These are phyloP conservation scores for Cotesia typhae DNA, from an alignment of 1,140 invertebrate genomes.

Conservation along the genomic window DNA sequence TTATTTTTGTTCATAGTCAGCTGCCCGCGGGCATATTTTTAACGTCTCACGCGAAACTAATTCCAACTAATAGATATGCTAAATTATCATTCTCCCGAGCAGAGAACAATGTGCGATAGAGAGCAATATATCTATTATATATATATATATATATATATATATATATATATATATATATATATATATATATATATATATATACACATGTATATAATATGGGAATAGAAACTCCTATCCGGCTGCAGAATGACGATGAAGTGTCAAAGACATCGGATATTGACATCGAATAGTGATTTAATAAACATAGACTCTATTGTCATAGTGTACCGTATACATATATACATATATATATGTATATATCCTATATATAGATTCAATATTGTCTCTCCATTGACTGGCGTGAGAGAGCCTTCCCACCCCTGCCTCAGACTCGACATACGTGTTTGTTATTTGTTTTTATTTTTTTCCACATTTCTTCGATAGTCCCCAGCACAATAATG, in stretches of 20 bases:
- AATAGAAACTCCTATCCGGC: background rate
- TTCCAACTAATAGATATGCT: background rate
- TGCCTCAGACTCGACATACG: no score
- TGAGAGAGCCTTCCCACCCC: background rate
- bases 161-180: no score
- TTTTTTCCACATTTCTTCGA: background rate
- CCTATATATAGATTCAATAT: slow-evolving; percentile 21
- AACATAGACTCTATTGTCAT: slow-evolving; percentile 5
- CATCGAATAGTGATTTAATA: slow-evolving; percentile 6
- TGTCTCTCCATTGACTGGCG: slow-evolving; percentile 12
- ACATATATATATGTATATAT: background rate
- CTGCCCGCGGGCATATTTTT: background rate
- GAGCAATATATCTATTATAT: no score
- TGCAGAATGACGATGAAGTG: background rate
- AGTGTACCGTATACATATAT: background rate
- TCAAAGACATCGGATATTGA: slow-evolving; percentile 11
- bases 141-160: no score
- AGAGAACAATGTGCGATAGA: no score
- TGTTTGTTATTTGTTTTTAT: no score
- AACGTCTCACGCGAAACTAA: background rate
- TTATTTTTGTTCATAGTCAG: background rate
- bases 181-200: no score
- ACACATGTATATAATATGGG: background rate
- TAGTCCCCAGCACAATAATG: no score
- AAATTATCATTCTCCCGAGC: no score